Evolutionary conservation across 2,113 vertebrate genomes (phyloP).

Genomic region (Solea solea): DNA sequence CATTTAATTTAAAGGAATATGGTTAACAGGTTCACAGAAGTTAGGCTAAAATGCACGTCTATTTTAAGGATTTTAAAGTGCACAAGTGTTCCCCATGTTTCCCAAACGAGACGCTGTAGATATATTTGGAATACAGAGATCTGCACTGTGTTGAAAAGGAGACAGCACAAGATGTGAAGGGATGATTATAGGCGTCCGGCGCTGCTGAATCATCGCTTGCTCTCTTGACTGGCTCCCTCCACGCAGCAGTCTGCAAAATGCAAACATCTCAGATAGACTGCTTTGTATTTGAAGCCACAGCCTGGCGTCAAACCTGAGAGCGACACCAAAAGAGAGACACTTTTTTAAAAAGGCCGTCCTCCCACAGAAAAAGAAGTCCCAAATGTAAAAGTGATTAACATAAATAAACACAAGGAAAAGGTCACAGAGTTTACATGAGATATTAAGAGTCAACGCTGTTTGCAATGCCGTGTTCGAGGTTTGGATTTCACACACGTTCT

Average conservation of each 20-base stretch:
- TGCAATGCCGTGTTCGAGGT: too few relatives aligned
- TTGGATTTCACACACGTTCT: too few relatives aligned
- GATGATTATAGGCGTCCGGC: slow-evolving; percentile 55
- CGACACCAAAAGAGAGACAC: background rate
- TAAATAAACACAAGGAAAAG: too few relatives aligned
- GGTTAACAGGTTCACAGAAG: slow-evolving; percentile 5
- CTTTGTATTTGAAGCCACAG: slow-evolving; percentile 25
- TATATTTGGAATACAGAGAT: slow-evolving; percentile 56
- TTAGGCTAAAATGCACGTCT: slow-evolving; percentile 2
- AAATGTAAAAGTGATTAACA: background rate
- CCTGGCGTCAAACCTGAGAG: slow-evolving; percentile 1
- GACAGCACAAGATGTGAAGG: slow-evolving; percentile 57
- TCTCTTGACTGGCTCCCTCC: slow-evolving; percentile 47
- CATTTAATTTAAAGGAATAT: slow-evolving; percentile 40
- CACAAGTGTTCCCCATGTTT: slow-evolving; percentile 31
- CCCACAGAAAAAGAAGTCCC: slow-evolving; percentile 6
- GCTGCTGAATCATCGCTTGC: slow-evolving; percentile 64
- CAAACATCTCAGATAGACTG: slow-evolving; percentile 46
- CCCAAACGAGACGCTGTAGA: slow-evolving; percentile 1
- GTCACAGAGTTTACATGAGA: too few relatives aligned
- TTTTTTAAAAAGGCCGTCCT: slow-evolving; percentile 34
- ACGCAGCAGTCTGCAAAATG: slow-evolving; percentile 49
- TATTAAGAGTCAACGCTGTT: too few relatives aligned
- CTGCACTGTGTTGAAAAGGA: slow-evolving; percentile 51
- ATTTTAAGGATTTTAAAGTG: slow-evolving; percentile 28